Base-by-base conservation (phyloP, 1,140 invertebrate genomes). In the Olivierus martensii region DNA sequence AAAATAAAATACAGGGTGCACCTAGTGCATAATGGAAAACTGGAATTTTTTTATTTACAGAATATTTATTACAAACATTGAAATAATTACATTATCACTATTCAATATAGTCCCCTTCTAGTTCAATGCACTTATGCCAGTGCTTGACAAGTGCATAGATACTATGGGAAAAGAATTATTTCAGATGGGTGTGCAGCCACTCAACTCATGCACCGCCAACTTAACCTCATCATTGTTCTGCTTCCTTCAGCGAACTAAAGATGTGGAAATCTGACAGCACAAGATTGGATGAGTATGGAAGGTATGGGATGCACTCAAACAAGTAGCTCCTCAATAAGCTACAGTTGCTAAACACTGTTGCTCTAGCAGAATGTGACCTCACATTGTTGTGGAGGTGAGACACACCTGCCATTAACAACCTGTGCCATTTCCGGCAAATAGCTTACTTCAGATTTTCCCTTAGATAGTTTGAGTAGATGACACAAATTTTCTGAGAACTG, bases 41-140 rank as follows among this genome's bases (percentile, higher is more conserved):
- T 28, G 28, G 28, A 28, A 41, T 48, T 7, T 48, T 48, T 12
- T 35, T 36, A 28, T 17, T 48, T n/a, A n/a, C n/a, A n/a, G n/a
- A 48, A 14, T 34, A 48, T 34, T 48, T 48, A 48, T 48, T 48
- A 28, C 35, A 36, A 35, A 48, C 21, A 34, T 28, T 36, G 46
- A 48, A 34, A 48, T 48, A 14, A 35, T 48, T 48, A 48, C 28
- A 34, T 36, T 48, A 48, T 48, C n/a, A 34, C 22, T 48, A 21
- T 48, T 48, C 46, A 48, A 48, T 6, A 48, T 48, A 48, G 46
- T 48, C 21, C 46, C 46, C n/a, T 36, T 36, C 46, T 35, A 48
- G 34, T 15, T 48, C 35, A 48, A 35, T 48, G 46, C 28, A 48
- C 28, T 48, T 48, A 3, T 36, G 46, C 46, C 35, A 48, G 34